Evolutionary conservation across 2,113 vertebrate genomes (phyloP).

Genomic region (Xiphorhynchus elegans): DNA sequence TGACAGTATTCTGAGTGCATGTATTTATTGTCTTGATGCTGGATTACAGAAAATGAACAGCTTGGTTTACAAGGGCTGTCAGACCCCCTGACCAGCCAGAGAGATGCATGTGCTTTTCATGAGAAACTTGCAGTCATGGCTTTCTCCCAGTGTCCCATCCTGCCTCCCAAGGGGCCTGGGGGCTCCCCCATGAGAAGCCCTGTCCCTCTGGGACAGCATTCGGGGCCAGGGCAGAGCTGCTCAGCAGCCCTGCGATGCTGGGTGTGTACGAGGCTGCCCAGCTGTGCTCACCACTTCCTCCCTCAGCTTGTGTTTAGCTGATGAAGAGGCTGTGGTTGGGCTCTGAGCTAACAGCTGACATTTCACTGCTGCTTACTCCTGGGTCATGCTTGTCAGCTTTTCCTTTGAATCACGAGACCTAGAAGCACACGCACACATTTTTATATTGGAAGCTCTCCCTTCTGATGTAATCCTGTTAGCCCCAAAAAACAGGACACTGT

Average conservation of each 20-base stretch:
- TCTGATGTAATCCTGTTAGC: neutral
- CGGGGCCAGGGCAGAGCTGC: rapidly evolving
- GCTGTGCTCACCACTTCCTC: neutral
- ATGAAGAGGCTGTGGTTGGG: neutral
- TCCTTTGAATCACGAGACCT: neutral
- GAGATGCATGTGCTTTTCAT: neutral
- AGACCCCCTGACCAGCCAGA: neutral
- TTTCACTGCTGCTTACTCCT: neutral
- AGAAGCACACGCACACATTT: rapidly evolving
- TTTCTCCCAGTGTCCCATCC: neutral
- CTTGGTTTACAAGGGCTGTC: neutral
- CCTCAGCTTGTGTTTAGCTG: neutral
- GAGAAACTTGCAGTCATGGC: rapidly evolving
- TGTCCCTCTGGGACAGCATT: rapidly evolving
- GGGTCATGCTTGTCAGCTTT: neutral
- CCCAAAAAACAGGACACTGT: neutral
- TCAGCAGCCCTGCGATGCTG: rapidly evolving
- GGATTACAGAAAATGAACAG: neutral
- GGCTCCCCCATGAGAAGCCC: rapidly evolving
- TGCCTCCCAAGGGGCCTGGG: neutral
- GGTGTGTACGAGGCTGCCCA: rapidly evolving
- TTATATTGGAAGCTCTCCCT: neutral
- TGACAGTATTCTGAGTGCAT: too few species aligned
- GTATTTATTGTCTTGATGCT: neutral
- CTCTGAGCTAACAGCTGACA: neutral